These are phyloP conservation scores for Drosophila setifemur DNA, from an alignment of 1,140 invertebrate species.

Conservation along the genomic window DNA sequence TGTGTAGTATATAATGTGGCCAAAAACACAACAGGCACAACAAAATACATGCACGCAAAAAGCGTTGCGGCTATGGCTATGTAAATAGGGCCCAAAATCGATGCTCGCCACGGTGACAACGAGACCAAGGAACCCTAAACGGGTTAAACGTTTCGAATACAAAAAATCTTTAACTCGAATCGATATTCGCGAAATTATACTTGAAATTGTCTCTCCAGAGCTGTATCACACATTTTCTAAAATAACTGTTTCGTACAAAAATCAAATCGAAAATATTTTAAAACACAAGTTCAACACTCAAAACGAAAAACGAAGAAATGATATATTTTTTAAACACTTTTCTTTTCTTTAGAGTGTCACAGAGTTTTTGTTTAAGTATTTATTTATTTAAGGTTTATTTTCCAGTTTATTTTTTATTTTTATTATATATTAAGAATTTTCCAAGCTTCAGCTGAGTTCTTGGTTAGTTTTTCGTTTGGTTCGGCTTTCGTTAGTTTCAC, in stretches of 20 bases:
- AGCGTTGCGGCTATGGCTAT: constrained; percentile 30
- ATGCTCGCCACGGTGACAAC: constrained; percentile 34
- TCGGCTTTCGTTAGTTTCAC: constrained; percentile 42
- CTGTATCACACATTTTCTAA: not conserved
- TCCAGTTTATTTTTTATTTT: constrained; percentile 17
- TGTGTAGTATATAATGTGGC: constrained; percentile 61
- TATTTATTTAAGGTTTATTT: not conserved
- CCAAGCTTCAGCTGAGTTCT: constrained; percentile 16
- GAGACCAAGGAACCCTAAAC: constrained; percentile 27
- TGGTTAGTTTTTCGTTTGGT: constrained; percentile 6
- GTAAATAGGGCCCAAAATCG: constrained; percentile 60
- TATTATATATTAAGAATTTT: too few relatives aligned
- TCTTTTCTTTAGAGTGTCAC: not conserved
- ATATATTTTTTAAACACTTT: not conserved
- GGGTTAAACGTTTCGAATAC: constrained; percentile 8
- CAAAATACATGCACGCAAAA: constrained; percentile 51
- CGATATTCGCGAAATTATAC: constrained; percentile 4
- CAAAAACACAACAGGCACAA: constrained; percentile 48
- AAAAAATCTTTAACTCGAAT: constrained; percentile 14
- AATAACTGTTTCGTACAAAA: too few relatives aligned
- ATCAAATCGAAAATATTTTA: too few relatives aligned
- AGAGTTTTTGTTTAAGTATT: constrained; percentile 4
- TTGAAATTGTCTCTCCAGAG: not conserved
- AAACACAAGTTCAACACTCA: constrained; percentile 19
- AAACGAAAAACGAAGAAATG: not conserved